Evolutionary conservation across 2,888 invertebrate species (phyloP).

Genomic region (Ceriagrion tenellum): DNA sequence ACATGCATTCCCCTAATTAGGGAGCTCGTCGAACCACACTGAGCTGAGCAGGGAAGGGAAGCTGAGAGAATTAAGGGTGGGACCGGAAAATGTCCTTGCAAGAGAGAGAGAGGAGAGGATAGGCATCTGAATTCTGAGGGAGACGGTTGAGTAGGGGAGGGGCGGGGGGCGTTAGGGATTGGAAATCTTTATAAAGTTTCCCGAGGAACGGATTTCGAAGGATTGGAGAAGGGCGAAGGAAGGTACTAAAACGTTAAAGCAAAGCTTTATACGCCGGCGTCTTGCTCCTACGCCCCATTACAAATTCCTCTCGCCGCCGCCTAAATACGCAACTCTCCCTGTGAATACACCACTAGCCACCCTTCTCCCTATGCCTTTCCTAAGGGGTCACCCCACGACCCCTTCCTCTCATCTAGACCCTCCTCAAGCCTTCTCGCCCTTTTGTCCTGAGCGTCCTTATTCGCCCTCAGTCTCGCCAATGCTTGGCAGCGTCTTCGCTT

Average conservation of each 20-base stretch:
- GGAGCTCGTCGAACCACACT: neutral
- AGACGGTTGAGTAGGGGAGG: neutral
- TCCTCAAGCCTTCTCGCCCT: neutral
- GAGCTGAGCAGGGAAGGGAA: neutral
- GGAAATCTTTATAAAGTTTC: neutral
- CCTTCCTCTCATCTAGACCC: neutral
- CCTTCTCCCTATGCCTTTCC: neutral
- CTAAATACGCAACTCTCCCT: neutral
- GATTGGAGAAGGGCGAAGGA: neutral
- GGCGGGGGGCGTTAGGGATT: neutral
- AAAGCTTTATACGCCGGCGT: neutral
- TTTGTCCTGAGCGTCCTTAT: neutral
- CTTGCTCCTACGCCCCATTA: neutral
- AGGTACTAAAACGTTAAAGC: neutral
- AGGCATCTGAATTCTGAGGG: neutral
- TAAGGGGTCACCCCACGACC: neutral
- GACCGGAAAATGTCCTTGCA: neutral
- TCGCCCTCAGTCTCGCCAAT: neutral
- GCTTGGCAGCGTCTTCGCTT: neutral
- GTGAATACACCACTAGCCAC: neutral
- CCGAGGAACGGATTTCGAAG: neutral
- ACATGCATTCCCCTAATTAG: constrained; percentile 15
- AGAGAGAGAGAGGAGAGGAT: neutral
- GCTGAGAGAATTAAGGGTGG: neutral
- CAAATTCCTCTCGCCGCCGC: neutral